Conservation (phyloP, 1,140 invertebrate species). For the Caligus rogercresseyi region DNA sequence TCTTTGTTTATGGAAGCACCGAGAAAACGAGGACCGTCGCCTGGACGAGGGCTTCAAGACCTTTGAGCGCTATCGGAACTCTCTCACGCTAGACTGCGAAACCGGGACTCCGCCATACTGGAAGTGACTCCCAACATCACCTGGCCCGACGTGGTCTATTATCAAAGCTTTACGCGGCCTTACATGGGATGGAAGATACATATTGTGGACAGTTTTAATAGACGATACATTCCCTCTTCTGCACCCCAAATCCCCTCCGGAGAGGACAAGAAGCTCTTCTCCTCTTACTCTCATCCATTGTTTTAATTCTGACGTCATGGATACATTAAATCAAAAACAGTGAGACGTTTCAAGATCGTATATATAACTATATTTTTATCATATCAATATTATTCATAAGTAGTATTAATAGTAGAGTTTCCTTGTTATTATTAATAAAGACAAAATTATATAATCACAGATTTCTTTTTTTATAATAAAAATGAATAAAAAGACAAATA, state of each 20-base stretch:
- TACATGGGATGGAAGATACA: conserved; percentile 82
- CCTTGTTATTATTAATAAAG: neutral
- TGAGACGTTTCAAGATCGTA: no score
- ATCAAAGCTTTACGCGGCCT: conserved; percentile 73
- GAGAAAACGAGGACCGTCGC: conserved; percentile 43
- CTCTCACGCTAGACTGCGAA: conserved; percentile 47
- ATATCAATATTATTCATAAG: no score
- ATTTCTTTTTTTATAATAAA: neutral
- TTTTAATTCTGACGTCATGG: no score
- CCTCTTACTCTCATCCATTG: no score
- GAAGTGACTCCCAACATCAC: conserved; percentile 67
- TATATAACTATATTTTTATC: no score
- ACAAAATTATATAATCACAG: neutral
- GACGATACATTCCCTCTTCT: neutral
- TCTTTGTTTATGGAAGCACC: conserved; percentile 50
- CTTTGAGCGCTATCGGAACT: conserved; percentile 65
- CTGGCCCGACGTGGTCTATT: conserved; percentile 82
- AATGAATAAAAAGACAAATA: neutral
- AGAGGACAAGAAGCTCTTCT: no score
- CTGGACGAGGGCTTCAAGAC: conserved; percentile 54
- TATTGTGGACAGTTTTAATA: conserved; percentile 47
- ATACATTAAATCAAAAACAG: no score
- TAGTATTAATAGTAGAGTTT: no score
- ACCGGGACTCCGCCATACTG: conserved; percentile 29
- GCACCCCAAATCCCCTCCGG: neutral